phyloP scores from a whole-genome alignment of 2,797 vertebrate genomes.

The Lerista edwardsae region DNA sequence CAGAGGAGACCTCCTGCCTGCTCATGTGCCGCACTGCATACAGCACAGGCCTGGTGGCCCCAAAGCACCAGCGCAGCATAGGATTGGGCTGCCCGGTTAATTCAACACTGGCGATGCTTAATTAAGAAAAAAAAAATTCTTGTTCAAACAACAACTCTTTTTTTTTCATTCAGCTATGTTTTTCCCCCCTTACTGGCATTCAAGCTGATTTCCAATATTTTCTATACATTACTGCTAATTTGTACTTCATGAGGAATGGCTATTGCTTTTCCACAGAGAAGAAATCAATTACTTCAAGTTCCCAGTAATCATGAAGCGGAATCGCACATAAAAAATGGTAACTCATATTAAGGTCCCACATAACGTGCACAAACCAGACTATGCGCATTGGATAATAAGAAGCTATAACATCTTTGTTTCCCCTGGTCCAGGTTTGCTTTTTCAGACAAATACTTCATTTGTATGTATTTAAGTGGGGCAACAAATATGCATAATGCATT shows the following conservation, averaged over 20 bases:
- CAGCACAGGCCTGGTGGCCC: too few relatives aligned
- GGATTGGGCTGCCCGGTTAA: too few relatives aligned
- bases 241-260: conserved; percentile 28
- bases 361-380: conserved; percentile 43
- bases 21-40: too few relatives aligned
- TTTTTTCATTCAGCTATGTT: conserved; percentile 25
- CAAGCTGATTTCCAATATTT: conserved; percentile 20
- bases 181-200: conserved; percentile 5
- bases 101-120: too few relatives aligned
- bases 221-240: conserved; percentile 47
- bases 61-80: too few relatives aligned
- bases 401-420: conserved; percentile 58
- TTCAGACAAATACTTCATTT: conserved; percentile 38
- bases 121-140: conserved; percentile 27
- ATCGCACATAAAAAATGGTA: conserved; percentile 45
- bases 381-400: conserved; percentile 57
- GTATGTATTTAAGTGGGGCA: neutral
- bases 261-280: conserved; percentile 40
- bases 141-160: neutral
- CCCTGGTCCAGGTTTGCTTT: conserved; percentile 18
- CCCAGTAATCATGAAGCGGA: conserved; percentile 30
- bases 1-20: too few relatives aligned
- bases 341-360: conserved; percentile 40
- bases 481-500: conserved; percentile 31
- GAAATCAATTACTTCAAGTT: conserved; percentile 33